phyloP scores from a whole-genome alignment of 2,888 invertebrate genomes.

The Tachina lurida region DNA sequence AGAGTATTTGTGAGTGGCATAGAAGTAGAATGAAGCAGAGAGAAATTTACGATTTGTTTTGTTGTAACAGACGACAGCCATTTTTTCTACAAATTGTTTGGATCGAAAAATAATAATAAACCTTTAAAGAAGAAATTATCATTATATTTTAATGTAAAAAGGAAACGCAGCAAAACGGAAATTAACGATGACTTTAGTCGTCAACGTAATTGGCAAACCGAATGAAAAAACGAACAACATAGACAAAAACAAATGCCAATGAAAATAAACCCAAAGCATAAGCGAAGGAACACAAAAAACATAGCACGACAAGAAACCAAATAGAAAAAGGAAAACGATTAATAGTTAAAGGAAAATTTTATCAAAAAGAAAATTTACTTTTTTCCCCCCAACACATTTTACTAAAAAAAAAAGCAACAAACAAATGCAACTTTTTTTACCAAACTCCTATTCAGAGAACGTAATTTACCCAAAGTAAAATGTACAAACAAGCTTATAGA shows the following conservation, averaged over 20 bases:
- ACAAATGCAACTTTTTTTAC: neutral
- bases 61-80: conserved; percentile 50
- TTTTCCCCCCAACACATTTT: conserved; percentile 8
- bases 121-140: conserved; percentile 36
- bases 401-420: neutral
- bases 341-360: conserved; percentile 41
- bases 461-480: conserved; percentile 10
- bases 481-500: conserved; percentile 17
- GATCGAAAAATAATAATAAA: conserved; percentile 56
- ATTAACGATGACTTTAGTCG: conserved; percentile 66
- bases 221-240: conserved; percentile 59
- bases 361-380: conserved; percentile 48
- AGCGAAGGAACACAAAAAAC: conserved; percentile 49
- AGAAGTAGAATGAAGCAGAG: conserved; percentile 36
- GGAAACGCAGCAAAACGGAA: conserved; percentile 71
- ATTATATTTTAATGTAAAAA: conserved; percentile 66
- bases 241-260: conserved; percentile 48
- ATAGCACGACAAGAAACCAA: conserved; percentile 29
- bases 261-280: conserved; percentile 59
- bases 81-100: conserved; percentile 51
- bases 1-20: neutral
- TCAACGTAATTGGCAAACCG: conserved; percentile 68
- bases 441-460: conserved; percentile 4
- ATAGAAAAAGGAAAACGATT: conserved; percentile 30
- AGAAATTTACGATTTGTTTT: conserved; percentile 41